Evolutionary conservation across 2,888 invertebrate genomes (phyloP), one percentile per base, ranked within the genome.

Genomic region (Eristalinus aeneus): DNA sequence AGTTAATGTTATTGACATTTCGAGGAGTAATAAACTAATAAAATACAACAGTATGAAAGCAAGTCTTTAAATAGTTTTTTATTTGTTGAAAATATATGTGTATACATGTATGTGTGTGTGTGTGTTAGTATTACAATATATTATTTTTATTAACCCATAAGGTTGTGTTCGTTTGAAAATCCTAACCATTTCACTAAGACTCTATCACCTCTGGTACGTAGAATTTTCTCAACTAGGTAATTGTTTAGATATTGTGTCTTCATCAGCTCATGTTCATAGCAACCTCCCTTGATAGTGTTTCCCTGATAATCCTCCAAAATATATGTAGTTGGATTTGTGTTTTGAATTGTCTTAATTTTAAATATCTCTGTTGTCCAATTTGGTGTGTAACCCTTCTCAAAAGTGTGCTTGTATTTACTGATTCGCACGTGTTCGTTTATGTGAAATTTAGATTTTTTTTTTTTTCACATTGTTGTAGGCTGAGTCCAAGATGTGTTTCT

Each of bases 171-270:
- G 39, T 39, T 39, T 3, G 39, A 39, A 39, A 39, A 39, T 12
- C 39, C 39, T 39, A 39, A 72, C 89, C 89, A 90, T 65, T 85
- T 85, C 2, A 85, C 81, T 64, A 60, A 82, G 31, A 71, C 69
- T 64, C 65, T 72, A 73, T 89, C 76, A 22, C 86, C 88, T 68
- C 85, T 88, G 31, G 68, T 88, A 81, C 86, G 81, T 65, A 90
- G 39, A 20, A 90, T 83, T 86, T 89, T 90, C 78, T 91, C 90
- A 22, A 91, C 88, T 23, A 91, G 74, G 82, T 90, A 91, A 20
- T 90, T 73, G 58, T 91, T 87, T 1, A 89, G 89, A 89, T 90
- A 80, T 78, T 88, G 89, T 0, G 88, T 89, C 88, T 90, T n/a
- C n/a, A n/a, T n/a, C n/a, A n/a, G n/a, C n/a, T n/a, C n/a, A n/a